Evolutionary conservation across 2,888 invertebrate genomes (phyloP), one percentile per base, ranked within the genome.

Genomic region (Ditylenchus weischeri): DNA sequence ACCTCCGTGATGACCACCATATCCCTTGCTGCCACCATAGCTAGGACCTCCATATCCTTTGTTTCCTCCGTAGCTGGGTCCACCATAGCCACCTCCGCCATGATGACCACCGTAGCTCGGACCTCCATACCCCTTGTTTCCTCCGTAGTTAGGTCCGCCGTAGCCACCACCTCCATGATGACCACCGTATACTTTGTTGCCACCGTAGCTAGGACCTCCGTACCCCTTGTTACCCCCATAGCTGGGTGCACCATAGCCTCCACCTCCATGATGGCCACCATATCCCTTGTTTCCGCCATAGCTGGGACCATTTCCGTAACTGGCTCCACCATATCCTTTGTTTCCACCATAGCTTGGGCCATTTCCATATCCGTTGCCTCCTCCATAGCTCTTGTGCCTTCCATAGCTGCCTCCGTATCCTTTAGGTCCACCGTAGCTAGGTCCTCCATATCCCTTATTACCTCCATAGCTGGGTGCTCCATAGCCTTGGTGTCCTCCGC

Each of bases 1-100:
- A 11, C 23, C 54, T 15, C 49, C 49, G 18, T 49, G 49, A 54
- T 23, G 11, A 10, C 54, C 54, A 8, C 54, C 54, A 13, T 54
- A 54, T 38, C 38, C 38, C 38, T 38, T 38, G 54, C 10, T 6
- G 54, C 54, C 54, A 10, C 21, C 54, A 23, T 54, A 54, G 54
- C 54, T 23, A 13, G 54, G 38, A 8, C 11, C 11, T 38, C 38
- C 38, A 11, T 38, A 19, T 8, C 54, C 54, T 23, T 54, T 54
- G 54, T n/a, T n/a, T n/a, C n/a, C n/a, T n/a, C 59, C 59, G 36
- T 59, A 38, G 38, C 59, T 29, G 59, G 19, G 19, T 13, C 19
- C 59, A 2, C 54, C 54, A 54, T 54, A 54, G 54, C 54, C n/a
- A 15, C 15, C 54, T 11, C 54, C 29, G 4, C 54, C 54, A 54